Base-by-base conservation (phyloP, 2,888 invertebrate species). In the Rhimphoctona megacephalus region DNA sequence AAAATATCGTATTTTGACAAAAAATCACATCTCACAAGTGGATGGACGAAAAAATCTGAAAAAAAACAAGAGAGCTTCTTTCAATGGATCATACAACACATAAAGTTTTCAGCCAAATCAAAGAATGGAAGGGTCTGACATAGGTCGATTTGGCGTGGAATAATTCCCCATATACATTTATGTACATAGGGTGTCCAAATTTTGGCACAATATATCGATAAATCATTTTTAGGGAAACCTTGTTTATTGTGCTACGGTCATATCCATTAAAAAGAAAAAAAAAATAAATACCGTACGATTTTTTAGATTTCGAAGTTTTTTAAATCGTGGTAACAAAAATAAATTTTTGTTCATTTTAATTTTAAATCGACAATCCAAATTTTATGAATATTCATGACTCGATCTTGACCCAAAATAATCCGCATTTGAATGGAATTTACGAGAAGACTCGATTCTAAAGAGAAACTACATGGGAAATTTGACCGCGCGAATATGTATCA, bases 401-500 rank as follows among this genome's bases (percentile, higher is more conserved):
- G 39, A 69, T 69, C 22, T 43, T 25, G 69, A 22, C 22, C 14
- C 69, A 11, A 14, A 43, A 25, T 22, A 22, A 22, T 14, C 7
- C 17, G 39, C 36, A 36, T 61, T 61, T 30, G 17, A 61, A 30
- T 61, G 30, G 17, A 39, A 36, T 57, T 36, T 57, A 39, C 39
- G 22, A 30, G 61, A 61, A n/a, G 57, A 57, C 73, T 39, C 54
- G 73, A 14, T 73, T 22, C 22, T 8, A 1, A 39, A 57, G 54
- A 73, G 54, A 57, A 73, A 73, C 54, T 57, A 17, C 36, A 22
- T 9, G 73, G 6, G 14, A n/a, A 52, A 52, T 33, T 52, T 54
- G 33, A 52, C 6, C 52, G 52, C 5, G 72, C 33, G 72, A 73
- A 73, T 52, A 54, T 36, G 33, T 54, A 73, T 54, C 52, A 17